phyloP scores from a whole-genome alignment of 2,888 invertebrate species.

The Malacosoma neustria region DNA sequence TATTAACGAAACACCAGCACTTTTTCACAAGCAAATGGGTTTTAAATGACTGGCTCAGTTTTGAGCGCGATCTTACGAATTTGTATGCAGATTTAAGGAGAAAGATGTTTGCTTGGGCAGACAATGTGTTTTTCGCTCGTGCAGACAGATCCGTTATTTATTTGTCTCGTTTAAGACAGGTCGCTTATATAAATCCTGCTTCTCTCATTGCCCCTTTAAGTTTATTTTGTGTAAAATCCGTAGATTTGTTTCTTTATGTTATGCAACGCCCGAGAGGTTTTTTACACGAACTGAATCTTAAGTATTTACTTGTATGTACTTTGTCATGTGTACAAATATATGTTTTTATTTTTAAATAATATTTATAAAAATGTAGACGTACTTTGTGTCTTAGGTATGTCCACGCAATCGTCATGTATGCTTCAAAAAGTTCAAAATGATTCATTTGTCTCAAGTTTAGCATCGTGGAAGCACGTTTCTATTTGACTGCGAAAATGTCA shows the following conservation, averaged over 20 bases:
- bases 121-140: conserved; percentile 55
- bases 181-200: conserved; percentile 32
- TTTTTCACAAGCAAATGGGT: conserved; percentile 58
- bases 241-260: conserved; percentile 15
- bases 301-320: too few relatives aligned
- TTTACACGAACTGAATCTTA: background rate
- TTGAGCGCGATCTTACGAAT: conserved; percentile 62
- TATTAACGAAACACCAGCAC: conserved; percentile 60
- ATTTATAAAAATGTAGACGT: too few relatives aligned
- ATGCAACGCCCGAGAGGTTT: background rate
- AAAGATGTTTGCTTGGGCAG: conserved; percentile 46
- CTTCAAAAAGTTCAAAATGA: too few relatives aligned
- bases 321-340: too few relatives aligned
- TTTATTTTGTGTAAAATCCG: conserved; percentile 23
- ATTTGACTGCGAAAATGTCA: too few relatives aligned
- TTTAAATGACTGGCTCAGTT: conserved; percentile 70
- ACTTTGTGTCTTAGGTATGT: too few relatives aligned
- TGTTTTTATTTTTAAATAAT: too few relatives aligned
- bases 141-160: conserved; percentile 52
- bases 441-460: too few relatives aligned
- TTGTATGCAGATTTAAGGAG: conserved; percentile 65
- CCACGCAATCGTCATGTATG: too few relatives aligned
- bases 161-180: conserved; percentile 32
- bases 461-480: too few relatives aligned
- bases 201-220: conserved; percentile 18